These are phyloP conservation scores for Phoxinus dragarum DNA, from an alignment of 2,797 vertebrate species.

Conservation along the genomic window DNA sequence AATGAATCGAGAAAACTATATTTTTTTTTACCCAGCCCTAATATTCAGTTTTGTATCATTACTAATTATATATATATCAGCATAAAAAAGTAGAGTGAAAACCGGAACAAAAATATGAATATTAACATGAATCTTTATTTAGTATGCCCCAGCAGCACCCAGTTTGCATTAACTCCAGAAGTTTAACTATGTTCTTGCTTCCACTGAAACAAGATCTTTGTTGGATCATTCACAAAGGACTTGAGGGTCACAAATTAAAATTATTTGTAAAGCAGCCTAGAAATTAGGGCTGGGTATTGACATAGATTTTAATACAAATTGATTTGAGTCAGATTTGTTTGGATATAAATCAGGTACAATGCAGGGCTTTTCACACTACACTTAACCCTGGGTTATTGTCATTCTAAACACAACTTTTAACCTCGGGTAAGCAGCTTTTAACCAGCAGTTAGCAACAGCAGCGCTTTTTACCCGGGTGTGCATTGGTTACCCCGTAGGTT, in stretches of 20 bases:
- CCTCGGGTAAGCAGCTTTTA: background rate
- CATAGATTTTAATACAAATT: background rate
- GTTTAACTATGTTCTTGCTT: background rate
- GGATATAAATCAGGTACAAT: background rate
- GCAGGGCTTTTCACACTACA: background rate
- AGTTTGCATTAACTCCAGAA: background rate
- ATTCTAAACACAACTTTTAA: background rate
- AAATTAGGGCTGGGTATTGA: background rate
- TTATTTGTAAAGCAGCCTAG: background rate
- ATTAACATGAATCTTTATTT: constrained; percentile 3
- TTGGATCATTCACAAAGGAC: too few relatives aligned
- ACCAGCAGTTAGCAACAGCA: background rate
- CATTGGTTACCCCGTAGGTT: too few relatives aligned
- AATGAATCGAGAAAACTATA: too few relatives aligned
- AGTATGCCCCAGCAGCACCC: background rate
- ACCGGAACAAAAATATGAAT: background rate
- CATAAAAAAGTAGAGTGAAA: background rate
- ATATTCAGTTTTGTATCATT: background rate
- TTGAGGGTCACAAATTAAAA: background rate
- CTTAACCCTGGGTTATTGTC: background rate
- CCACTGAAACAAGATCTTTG: too few relatives aligned
- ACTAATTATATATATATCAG: background rate
- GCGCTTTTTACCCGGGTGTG: background rate
- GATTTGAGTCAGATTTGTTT: background rate
- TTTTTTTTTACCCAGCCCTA: background rate